Evolutionary conservation across 1,140 invertebrate genomes (phyloP).

Genomic region (Bombus consobrinus): DNA sequence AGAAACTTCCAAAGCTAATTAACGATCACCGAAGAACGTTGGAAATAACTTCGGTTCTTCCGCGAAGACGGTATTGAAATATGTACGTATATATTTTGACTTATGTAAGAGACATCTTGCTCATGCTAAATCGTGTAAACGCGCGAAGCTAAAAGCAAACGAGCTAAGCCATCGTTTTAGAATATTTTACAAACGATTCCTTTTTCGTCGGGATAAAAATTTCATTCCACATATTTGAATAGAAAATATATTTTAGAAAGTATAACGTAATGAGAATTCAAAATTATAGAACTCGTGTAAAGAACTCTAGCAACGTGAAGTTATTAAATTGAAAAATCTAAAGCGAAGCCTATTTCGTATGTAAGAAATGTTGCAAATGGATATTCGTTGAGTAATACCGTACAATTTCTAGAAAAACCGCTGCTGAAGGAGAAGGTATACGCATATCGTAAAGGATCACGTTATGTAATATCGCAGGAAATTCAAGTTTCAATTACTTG

Average conservation of each 20-base stretch:
- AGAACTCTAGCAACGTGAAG: background rate
- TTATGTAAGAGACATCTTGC: slow-evolving; percentile 40
- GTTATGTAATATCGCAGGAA: slow-evolving; percentile 38
- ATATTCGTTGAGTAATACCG: slow-evolving; percentile 1
- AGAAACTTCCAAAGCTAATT: background rate
- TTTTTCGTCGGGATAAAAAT: background rate
- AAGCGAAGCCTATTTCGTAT: background rate
- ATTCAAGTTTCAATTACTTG: slow-evolving; percentile 45
- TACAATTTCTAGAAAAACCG: background rate
- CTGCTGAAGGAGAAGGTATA: background rate
- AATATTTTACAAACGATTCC: background rate
- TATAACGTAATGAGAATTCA: too few relatives aligned
- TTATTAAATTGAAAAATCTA: background rate
- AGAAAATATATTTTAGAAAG: too few relatives aligned
- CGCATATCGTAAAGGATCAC: background rate
- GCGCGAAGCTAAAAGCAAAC: background rate
- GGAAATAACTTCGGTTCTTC: slow-evolving; percentile 19
- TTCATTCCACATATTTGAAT: too few relatives aligned
- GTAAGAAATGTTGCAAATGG: background rate
- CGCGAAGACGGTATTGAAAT: background rate
- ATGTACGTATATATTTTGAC: slow-evolving; percentile 1
- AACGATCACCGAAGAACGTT: background rate
- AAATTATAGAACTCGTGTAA: too few relatives aligned
- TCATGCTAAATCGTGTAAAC: background rate
- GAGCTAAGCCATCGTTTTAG: background rate